Percentiles rank a stretch among this genome's conserved stretches.
Evolutionary conservation across 1,140 invertebrate genomes (phyloP).

Genomic region (Latrodectus geometricus): DNA sequence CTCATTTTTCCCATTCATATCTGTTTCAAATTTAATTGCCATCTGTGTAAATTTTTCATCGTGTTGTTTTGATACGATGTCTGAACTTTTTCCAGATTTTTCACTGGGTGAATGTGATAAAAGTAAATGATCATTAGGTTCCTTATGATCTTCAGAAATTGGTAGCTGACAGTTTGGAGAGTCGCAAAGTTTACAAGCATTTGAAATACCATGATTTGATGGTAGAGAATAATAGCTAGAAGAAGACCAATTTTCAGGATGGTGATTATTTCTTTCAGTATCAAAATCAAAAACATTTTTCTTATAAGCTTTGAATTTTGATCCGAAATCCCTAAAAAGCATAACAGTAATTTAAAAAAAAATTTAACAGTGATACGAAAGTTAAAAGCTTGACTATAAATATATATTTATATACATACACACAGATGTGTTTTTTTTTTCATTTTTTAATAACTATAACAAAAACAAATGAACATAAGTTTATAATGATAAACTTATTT

Average conservation of each 20-base stretch:
- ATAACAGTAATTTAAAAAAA: neutral
- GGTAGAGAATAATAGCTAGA: conserved; percentile 47
- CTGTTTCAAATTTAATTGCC: neutral
- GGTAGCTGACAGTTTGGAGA: conserved; percentile 15
- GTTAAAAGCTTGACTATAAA: too few relatives aligned
- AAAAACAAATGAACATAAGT: too few relatives aligned
- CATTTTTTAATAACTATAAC: too few relatives aligned
- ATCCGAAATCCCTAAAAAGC: neutral
- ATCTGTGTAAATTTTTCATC: neutral
- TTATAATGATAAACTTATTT: too few relatives aligned
- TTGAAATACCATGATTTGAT: conserved; percentile 23
- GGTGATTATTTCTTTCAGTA: neutral
- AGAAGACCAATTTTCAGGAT: conserved; percentile 22
- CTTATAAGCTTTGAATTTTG: neutral
- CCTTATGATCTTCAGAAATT: conserved; percentile 2
- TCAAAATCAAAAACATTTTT: neutral
- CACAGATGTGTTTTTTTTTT: too few relatives aligned
- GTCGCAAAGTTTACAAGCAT: neutral
- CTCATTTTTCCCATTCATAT: neutral
- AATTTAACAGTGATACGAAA: too few relatives aligned
- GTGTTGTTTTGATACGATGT: too few relatives aligned
- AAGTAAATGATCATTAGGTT: conserved; percentile 6
- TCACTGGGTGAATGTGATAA: neutral
- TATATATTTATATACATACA: too few relatives aligned
- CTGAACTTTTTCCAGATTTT: neutral